Evolutionary conservation across 2,888 invertebrate species (phyloP), one percentile per base, ranked within the genome.

Genomic region (Drosophila cognata): DNA sequence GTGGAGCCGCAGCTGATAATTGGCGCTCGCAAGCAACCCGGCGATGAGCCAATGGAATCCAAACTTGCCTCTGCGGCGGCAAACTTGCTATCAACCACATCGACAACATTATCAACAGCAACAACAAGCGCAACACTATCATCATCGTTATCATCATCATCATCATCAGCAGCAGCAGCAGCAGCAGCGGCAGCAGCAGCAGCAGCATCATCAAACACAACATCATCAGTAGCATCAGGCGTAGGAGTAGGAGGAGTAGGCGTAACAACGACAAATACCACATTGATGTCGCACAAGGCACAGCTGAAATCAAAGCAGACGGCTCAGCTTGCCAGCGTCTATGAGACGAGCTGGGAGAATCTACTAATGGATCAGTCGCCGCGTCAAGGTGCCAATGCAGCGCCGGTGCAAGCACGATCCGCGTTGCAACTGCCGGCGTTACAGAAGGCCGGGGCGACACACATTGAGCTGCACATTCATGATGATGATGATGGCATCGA

Each of bases 1-100:
- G 84, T 88, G 31, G 95, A 94, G 73, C 94, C 95, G 0, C 91
- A 93, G 55, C 93, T 94, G 4, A 93, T 95, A 13, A 91, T 95
- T 25, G 75, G 73, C 55, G 58, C 71, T 0, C 76, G 86, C 0
- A 92, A 90, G 63, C 80, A 88, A 55, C 83, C 82, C 4, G 53
- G 46, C 8, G 74, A 78, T 46, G 71, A 77, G 16, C 51, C 59
- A 16, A 21, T 36, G 2, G 69, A 71, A 36, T 8, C 53, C 11
- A 21, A n/a, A 21, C 36, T 35, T 41, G 21, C 29, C 11, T 7
- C 35, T 0, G 38, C 13, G 16, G 36, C 38, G 3, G 33, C 38
- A 6, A 10, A 46, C 11, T 16, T 48, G 16, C 28, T 35, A 21
- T 18, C 41, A 50, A 35, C 53, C 21, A 46, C 59, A 41, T 10